These are phyloP conservation scores for Gavia stellata DNA, from an alignment of 2,113 vertebrate genomes.

Conservation along the genomic window DNA sequence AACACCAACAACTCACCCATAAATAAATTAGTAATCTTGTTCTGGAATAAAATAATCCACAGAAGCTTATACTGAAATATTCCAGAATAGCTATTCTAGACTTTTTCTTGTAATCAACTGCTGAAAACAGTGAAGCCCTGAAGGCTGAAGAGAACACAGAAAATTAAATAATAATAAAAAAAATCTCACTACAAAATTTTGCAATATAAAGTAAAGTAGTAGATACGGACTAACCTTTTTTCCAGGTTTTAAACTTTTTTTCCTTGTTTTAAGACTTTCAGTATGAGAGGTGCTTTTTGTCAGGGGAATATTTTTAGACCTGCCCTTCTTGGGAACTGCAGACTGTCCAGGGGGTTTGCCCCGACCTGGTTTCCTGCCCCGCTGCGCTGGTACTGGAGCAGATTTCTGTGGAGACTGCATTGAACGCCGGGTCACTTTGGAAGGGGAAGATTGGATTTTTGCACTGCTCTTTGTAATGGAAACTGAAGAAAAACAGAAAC, in stretches of 20 bases:
- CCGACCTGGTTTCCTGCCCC: slow-evolving; percentile 79
- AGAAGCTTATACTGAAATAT: not conserved
- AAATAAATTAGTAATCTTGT: not conserved
- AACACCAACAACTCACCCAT: not conserved
- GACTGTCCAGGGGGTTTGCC: slow-evolving; percentile 77
- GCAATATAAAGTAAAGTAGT: slow-evolving; percentile 46
- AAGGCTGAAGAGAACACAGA: slow-evolving; percentile 41
- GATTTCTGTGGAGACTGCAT: slow-evolving; percentile 85
- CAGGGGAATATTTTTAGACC: slow-evolving; percentile 64
- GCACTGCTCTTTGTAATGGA: slow-evolving; percentile 78
- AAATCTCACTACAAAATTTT: slow-evolving; percentile 2
- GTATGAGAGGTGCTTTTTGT: slow-evolving; percentile 64
- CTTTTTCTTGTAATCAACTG: not conserved
- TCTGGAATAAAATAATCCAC: not conserved
- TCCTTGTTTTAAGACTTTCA: slow-evolving; percentile 77
- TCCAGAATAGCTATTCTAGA: not conserved
- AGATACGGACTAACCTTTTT: slow-evolving; percentile 84
- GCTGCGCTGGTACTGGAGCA: slow-evolving; percentile 73
- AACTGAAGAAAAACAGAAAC: slow-evolving; percentile 74
- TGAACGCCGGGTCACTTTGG: slow-evolving; percentile 81
- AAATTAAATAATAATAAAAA: not conserved
- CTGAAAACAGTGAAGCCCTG: slow-evolving; percentile 5
- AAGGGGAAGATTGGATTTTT: slow-evolving; percentile 75
- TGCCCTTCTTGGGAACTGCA: slow-evolving; percentile 76
- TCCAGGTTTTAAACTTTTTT: slow-evolving; percentile 84